Base-by-base conservation (phyloP, 2,797 vertebrate species). In the Syngnathus rostellatus region DNA sequence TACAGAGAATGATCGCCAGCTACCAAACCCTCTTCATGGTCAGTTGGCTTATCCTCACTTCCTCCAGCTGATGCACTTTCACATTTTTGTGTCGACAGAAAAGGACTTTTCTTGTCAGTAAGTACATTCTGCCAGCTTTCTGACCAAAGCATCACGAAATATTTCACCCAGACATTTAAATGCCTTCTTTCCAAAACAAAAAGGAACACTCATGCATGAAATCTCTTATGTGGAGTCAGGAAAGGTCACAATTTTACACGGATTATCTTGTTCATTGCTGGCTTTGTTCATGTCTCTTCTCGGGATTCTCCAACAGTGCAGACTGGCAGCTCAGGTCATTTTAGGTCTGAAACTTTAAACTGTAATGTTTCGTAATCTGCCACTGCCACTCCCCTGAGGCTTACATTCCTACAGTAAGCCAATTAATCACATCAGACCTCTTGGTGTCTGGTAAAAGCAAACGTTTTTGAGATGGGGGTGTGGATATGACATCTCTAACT, bases 21-120 rank as follows among this genome's bases (percentile, higher is more conserved):
- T 94, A 90, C 65, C 94, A 95, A 75, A 81, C 84, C 7, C 91
- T 98, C 73, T 97, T 97, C 88, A 92, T 93, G 94, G 96, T 98
- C 85, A 55, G 95, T 90, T 45, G n/a, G 38, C 43, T 48, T n/a
- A 45, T 23, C 10, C 16, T 62, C 11, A 19, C 43, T 45, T 46
- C 16, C 17, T 38, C 23, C 59, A 62, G 6, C 39, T 14, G 40
- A 45, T 62, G 40, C 40, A 43, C 40, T 64, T 37, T 64, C 6
- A 38, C 45, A 38, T 50, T 51, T 38, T 51, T 37, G 25, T 51
- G 17, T n/a, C 0, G 25, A 50, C 25, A 50, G 16, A 38, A 39
- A 41, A 62, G 45, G 61, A 62, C 48, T 62, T 62, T 23, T 43
- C 39, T 43, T 59, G 41, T 19, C 37, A 59, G 8, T 21, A 17